Evolutionary conservation across 2,888 invertebrate genomes (phyloP).

Genomic region (Hypomecis atomaria): DNA sequence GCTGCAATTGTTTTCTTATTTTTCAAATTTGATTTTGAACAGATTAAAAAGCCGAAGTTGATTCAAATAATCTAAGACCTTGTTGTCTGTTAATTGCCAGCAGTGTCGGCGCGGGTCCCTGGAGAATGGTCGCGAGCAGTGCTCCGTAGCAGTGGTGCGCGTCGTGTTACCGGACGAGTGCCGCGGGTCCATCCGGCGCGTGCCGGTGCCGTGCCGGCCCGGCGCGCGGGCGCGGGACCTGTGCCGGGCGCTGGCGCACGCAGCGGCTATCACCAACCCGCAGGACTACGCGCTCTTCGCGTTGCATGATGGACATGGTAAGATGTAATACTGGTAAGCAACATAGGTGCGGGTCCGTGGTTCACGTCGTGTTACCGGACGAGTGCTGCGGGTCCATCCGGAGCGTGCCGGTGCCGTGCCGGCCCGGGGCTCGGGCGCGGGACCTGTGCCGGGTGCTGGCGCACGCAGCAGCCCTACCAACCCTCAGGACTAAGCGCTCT

Average conservation of each 20-base stretch:
- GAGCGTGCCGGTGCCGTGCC: conserved; percentile 95
- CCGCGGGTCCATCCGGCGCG: conserved; percentile 95
- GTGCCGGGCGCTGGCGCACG: conserved; percentile 97
- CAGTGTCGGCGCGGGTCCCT: conserved; percentile 84
- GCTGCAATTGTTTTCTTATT: too few relatives aligned
- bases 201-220: conserved; percentile 96
- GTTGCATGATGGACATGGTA: conserved; percentile 95
- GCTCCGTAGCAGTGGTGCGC: conserved; percentile 87
- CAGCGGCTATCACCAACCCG: conserved; percentile 97
- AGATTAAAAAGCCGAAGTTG: too few relatives aligned
- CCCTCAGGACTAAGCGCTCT: conserved; percentile 97
- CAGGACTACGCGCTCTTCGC: conserved; percentile 98
- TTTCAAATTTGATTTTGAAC: too few relatives aligned
- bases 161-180: conserved; percentile 97
- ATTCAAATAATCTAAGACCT: neutral
- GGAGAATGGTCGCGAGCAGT: conserved; percentile 55
- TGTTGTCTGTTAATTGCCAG: conserved; percentile 14
- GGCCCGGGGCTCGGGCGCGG: conserved; percentile 96
- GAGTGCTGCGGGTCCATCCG: conserved; percentile 96
- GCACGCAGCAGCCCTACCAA: conserved; percentile 98
- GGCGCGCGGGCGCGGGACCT: conserved; percentile 97
- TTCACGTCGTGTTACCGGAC: conserved; percentile 97
- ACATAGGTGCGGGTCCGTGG: conserved; percentile 87
- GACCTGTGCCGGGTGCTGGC: conserved; percentile 98
- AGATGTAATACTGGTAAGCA: too few relatives aligned